Percentiles rank a stretch among this genome's conserved stretches.
Conservation (phyloP, 1,140 invertebrate species). For the Aphelinus atriplicis region DNA sequence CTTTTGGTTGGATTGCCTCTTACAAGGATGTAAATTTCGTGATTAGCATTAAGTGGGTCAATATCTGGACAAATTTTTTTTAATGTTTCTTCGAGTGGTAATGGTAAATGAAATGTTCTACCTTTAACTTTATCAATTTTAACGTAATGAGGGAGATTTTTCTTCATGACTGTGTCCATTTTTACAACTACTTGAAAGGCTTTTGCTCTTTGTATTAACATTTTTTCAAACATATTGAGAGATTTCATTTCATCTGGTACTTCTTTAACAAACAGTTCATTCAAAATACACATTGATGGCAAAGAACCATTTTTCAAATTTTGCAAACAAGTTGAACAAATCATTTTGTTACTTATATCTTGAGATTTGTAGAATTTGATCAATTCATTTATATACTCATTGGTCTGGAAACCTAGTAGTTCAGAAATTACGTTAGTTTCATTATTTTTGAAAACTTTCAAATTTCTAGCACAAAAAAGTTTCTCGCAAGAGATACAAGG, state of each 20-base stretch:
- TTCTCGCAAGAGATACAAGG: slow-evolving; percentile 45
- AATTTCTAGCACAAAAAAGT: slow-evolving; percentile 40
- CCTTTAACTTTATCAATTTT: slow-evolving; percentile 49
- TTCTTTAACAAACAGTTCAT: slow-evolving; percentile 33
- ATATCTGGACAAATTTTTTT: slow-evolving; percentile 40
- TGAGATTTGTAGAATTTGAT: neutral
- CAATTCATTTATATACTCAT: slow-evolving; percentile 1
- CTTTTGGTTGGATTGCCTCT: slow-evolving; percentile 25
- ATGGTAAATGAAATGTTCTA: slow-evolving; percentile 54
- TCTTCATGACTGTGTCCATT: slow-evolving; percentile 48
- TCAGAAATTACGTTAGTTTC: slow-evolving; percentile 18
- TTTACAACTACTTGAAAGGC: slow-evolving; percentile 52
- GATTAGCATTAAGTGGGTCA: slow-evolving; percentile 43
- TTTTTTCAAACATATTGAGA: slow-evolving; percentile 49
- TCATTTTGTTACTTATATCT: slow-evolving; percentile 29
- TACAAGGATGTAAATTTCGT: slow-evolving; percentile 48
- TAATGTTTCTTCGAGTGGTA: slow-evolving; percentile 49
- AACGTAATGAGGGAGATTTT: slow-evolving; percentile 46
- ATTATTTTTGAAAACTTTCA: slow-evolving; percentile 29
- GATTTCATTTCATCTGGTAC: slow-evolving; percentile 36
- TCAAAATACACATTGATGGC: slow-evolving; percentile 40
- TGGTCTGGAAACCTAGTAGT: slow-evolving; percentile 5
- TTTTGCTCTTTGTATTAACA: slow-evolving; percentile 54
- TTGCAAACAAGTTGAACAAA: slow-evolving; percentile 40
- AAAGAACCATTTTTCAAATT: slow-evolving; percentile 34